Conservation (phyloP, 2,113 vertebrate genomes). For the Montifringilla adamsi region DNA sequence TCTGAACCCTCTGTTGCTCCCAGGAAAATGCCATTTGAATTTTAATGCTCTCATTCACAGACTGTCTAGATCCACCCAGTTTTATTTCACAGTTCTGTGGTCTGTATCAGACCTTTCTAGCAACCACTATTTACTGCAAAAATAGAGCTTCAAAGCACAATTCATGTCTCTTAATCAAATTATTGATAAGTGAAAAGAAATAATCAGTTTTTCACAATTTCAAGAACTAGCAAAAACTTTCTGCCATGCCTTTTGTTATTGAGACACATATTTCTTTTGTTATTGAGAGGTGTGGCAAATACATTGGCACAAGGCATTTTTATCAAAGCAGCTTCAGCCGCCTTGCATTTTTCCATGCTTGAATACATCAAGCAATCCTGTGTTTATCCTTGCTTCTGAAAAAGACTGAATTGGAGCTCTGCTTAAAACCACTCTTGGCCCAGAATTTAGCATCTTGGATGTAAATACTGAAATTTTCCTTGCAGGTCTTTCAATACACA, state of each 20-base stretch:
- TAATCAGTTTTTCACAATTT: not conserved
- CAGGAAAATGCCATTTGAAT: constrained; percentile 48
- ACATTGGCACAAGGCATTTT: not conserved
- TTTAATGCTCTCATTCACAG: constrained; percentile 46
- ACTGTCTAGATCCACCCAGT: constrained; percentile 30
- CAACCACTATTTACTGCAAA: not conserved
- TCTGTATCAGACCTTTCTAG: constrained; percentile 12
- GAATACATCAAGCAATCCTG: not conserved
- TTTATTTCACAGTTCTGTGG: constrained; percentile 52
- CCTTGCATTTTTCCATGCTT: not conserved
- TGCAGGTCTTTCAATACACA: not conserved
- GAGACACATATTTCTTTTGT: not conserved
- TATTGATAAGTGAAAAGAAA: not conserved
- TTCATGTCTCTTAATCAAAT: not conserved
- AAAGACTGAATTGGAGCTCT: not conserved
- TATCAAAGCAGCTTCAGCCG: not conserved
- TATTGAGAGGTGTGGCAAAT: not conserved
- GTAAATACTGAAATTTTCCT: not conserved
- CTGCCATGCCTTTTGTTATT: not conserved
- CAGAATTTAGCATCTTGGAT: not conserved
- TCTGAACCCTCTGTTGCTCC: constrained; percentile 45
- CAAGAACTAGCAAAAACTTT: not conserved
- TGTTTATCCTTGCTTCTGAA: not conserved
- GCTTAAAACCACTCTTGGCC: not conserved
- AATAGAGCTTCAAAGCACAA: not conserved